Evolutionary conservation across 2,113 vertebrate genomes (phyloP), one percentile per base, ranked within the genome.

Genomic region (Hassar affinis): DNA sequence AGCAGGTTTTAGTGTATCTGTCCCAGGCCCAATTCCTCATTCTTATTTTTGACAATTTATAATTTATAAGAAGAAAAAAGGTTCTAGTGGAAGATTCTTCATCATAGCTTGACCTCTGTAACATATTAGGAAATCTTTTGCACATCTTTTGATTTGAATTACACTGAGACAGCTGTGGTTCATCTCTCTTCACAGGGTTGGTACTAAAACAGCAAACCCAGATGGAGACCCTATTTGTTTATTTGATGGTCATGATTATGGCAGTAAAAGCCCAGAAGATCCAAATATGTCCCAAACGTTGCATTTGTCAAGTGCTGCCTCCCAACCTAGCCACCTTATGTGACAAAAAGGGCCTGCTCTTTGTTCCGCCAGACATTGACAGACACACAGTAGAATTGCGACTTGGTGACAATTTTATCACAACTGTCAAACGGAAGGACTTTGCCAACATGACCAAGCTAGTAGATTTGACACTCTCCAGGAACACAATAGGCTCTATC

Each of bases 401-500:
- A 3, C 93, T 99, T 76, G 98, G 97, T 62, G 97, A 99, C 92
- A 99, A 99, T 90, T 99, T 99, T 90, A 96, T 99, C 85, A 99
- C 98, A 79, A 96, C 90, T 88, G 94, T 99, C 91, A 99, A 99
- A 85, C 95, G 97, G 83, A 98, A 95, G 90, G 98, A 99, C 92
- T 99, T 99, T 85, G 97, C 96, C 82, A 99, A 99, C 83, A 99
- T 99, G 98, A 99, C 97, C 89, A 97, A 95, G 90, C 95, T 99
- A 91, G 96, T 99, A 88, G 98, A 99, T 92, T 94, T 99, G 91
- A 99, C 98, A 0, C 93, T 99, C 25, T 99, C 98, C 72, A 93
- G 97, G 89, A 99, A 99, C 93, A 99, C 97, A 87, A 99, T 99
- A 71, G 97, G 97, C 90, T 95, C 96, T 83, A 95, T 99, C 51